Evolutionary conservation across 2,888 invertebrate species (phyloP), one percentile per base, ranked within the genome.

Genomic region (Macrophya annulata): DNA sequence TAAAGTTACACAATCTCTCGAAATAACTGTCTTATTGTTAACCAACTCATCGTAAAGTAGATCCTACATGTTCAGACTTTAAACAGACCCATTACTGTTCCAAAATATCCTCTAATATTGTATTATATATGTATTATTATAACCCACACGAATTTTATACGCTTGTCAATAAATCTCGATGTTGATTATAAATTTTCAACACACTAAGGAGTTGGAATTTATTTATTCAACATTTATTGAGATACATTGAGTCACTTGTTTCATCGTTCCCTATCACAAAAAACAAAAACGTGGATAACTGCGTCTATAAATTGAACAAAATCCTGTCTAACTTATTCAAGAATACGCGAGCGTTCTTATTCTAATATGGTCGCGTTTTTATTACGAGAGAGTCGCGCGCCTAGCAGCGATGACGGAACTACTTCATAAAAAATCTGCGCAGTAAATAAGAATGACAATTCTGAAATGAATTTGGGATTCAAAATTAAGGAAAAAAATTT

Each of bases 1-100:
- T 68, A 74, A 74, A 45, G 72, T 74, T 74, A 74, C 72, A 31
- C 45, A 74, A 74, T 45, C 43, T 74, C 21, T 25, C 43, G 72
- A 45, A 74, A 45, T 74, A 74, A 45, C 72, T 74, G 45, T 74
- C 72, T 74, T 74, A 74, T 74, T 74, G 72, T 74, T 74, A 74
- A 74, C 43, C 72, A 43, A 74, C 43, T 43, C 40, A 21, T 74
- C 72, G 72, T 45, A 74, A 74, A 74, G 72, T 74, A 43, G 45
- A 74, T 74, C 45, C n/a, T 74, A 74, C 72, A 43, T 74, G 72
- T 25, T 1, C 45, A 25, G 72, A 74, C 21, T 74, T 45, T 10
- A 74, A 74, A 74, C 45, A 1, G 43, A 74, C 72, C 45, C 45
- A 74, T 74, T 74, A 68, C 37, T 74, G 10, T 12, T 17, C 43